Conservation (phyloP, 2,113 vertebrate genomes). For the Larimichthys crocea region DNA sequence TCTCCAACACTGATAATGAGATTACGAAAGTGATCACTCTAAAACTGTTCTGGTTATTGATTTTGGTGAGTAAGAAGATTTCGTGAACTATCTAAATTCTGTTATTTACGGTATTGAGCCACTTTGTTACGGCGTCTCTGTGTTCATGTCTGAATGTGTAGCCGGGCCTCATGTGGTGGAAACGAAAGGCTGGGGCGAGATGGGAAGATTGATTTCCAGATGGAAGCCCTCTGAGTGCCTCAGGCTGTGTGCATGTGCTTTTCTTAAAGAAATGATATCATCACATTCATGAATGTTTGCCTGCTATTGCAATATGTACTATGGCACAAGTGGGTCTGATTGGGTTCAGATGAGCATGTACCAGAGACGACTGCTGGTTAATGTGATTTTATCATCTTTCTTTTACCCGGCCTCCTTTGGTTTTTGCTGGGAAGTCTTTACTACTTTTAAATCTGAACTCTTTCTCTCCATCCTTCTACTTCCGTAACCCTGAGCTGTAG, state of each 20-base stretch:
- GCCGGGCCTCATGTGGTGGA: neutral
- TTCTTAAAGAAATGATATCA: constrained; percentile 3
- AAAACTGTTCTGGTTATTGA: neutral
- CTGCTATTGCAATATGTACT: neutral
- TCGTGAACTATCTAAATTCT: neutral
- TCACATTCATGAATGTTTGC: constrained; percentile 1
- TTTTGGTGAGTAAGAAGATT: too few relatives aligned
- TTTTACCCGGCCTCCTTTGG: neutral
- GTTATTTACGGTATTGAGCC: neutral
- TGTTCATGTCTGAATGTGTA: neutral
- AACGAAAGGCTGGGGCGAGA: neutral
- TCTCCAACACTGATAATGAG: neutral
- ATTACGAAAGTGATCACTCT: neutral
- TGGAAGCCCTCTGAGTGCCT: neutral
- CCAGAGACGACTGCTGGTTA: neutral
- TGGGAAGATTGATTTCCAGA: neutral
- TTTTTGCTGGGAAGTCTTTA: neutral
- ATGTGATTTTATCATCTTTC: neutral
- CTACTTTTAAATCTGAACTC: neutral
- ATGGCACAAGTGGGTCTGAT: neutral
- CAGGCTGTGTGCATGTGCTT: neutral
- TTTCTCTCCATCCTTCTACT: neutral
- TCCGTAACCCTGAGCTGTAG: neutral
- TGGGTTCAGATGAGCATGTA: neutral
- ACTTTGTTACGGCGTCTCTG: too few relatives aligned